phyloP scores from a whole-genome alignment of 2,113 vertebrate species.

The Hypocryptadius cinnamomeus region DNA sequence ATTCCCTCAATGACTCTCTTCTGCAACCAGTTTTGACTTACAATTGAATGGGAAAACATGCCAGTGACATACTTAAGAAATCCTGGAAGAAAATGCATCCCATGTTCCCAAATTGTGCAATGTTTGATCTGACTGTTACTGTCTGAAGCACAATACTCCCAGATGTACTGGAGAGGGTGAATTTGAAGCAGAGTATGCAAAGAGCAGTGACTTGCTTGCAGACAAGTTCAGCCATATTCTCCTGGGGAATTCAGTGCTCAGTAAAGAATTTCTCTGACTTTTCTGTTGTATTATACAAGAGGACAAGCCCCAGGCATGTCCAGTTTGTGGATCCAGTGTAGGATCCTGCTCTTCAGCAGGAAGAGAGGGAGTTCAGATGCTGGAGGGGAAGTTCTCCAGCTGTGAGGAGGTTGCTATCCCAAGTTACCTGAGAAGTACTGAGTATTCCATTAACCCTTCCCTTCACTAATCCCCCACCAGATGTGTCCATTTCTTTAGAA shows the following conservation, averaged over 20 bases:
- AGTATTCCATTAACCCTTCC: neutral
- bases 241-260: neutral
- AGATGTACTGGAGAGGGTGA: neutral
- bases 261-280: neutral
- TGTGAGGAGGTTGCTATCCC: neutral
- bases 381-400: neutral
- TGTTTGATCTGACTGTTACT: neutral
- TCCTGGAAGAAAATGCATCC: neutral
- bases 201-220: neutral
- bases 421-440: neutral
- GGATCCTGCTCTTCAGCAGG: neutral
- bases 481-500: neutral
- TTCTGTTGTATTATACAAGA: neutral
- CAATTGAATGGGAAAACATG: neutral
- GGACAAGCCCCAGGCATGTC: accelerated
- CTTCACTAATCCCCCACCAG: neutral
- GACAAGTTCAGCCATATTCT: neutral
- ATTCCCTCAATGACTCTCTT: neutral
- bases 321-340: neutral
- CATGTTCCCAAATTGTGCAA: neutral
- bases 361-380: neutral
- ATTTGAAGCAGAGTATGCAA: neutral
- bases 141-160: neutral
- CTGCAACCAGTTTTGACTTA: neutral
- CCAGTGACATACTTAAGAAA: neutral